phyloP scores from a whole-genome alignment of 2,888 invertebrate species.

The Agrotis ipsilon region DNA sequence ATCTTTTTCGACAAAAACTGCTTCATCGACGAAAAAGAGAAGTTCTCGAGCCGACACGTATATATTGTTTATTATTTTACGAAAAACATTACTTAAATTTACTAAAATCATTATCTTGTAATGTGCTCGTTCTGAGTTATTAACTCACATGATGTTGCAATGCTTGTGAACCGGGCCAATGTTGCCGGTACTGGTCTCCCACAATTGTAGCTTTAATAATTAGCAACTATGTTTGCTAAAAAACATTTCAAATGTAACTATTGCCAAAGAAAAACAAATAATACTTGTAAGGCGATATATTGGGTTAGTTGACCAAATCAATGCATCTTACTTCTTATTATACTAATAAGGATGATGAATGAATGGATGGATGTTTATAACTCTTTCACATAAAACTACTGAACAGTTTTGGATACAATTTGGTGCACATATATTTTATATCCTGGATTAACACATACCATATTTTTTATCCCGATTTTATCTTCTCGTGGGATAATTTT shows the following conservation, averaged over 20 bases:
- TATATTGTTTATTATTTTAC: constrained; percentile 4
- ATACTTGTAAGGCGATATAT: neutral
- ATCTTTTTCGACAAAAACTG: neutral
- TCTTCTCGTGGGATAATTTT: too few species aligned
- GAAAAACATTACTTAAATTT: constrained; percentile 19
- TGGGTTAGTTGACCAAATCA: neutral
- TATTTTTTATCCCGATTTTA: too few species aligned
- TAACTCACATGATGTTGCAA: constrained; percentile 43
- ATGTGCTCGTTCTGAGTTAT: constrained; percentile 31
- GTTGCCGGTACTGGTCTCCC: constrained; percentile 31
- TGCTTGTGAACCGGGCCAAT: constrained; percentile 56
- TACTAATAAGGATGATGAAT: too few species aligned
- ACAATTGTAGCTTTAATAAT: constrained; percentile 42
- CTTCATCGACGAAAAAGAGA: neutral
- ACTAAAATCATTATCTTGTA: constrained; percentile 39
- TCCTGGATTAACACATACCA: too few species aligned
- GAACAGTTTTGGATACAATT: too few species aligned
- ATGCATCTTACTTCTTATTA: too few species aligned
- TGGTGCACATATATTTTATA: too few species aligned
- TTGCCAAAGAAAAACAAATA: neutral
- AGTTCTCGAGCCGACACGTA: neutral
- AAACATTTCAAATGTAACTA: constrained; percentile 1
- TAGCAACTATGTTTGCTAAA: constrained; percentile 20
- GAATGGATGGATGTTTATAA: too few species aligned
- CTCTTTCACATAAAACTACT: too few species aligned